A percentile compares a stretch with the other conserved stretches of the same genome.
These are phyloP conservation scores for Lochmaea crataegi DNA, from an alignment of 2,888 invertebrate genomes.

Conservation along the genomic window DNA sequence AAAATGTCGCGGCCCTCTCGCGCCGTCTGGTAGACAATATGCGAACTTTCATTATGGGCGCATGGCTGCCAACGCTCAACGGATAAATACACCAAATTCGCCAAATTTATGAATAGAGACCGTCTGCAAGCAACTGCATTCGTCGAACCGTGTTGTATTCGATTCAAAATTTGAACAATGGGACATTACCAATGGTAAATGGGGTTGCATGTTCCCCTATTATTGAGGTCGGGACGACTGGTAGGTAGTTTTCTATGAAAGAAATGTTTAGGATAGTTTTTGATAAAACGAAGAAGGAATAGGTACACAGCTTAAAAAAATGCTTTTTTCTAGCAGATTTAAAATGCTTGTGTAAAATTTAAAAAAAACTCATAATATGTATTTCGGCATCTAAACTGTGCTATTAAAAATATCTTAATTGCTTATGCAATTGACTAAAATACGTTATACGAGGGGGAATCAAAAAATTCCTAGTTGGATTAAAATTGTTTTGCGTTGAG, in stretches of 20 bases:
- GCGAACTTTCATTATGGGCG: conserved; percentile 44
- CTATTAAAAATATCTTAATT: neutral
- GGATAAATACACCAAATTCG: conserved; percentile 23
- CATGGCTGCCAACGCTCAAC: conserved; percentile 40
- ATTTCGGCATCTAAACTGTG: neutral
- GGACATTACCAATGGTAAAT: conserved; percentile 37
- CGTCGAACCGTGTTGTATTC: conserved; percentile 16
- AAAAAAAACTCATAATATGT: neutral
- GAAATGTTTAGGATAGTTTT: conserved; percentile 2
- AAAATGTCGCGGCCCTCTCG: conserved; percentile 76
- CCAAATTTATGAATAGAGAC: conserved; percentile 22
- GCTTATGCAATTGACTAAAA: neutral
- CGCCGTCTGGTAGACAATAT: conserved; percentile 62
- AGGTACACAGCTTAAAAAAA: neutral
- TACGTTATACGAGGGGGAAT: neutral
- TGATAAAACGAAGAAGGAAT: neutral
- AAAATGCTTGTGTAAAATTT: neutral
- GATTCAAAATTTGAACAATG: conserved; percentile 37
- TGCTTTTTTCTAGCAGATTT: neutral
- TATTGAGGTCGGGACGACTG: conserved; percentile 22
- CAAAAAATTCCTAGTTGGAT: neutral
- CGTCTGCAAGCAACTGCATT: conserved; percentile 16
- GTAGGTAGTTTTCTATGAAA: conserved; percentile 32
- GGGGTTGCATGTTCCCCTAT: conserved; percentile 39
- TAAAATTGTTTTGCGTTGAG: too few species aligned